A percentile compares a stretch with the other conserved stretches of the same genome.
These are phyloP conservation scores for Temnothorax longispinosus DNA, from an alignment of 1,140 invertebrate genomes.

Conservation along the genomic window DNA sequence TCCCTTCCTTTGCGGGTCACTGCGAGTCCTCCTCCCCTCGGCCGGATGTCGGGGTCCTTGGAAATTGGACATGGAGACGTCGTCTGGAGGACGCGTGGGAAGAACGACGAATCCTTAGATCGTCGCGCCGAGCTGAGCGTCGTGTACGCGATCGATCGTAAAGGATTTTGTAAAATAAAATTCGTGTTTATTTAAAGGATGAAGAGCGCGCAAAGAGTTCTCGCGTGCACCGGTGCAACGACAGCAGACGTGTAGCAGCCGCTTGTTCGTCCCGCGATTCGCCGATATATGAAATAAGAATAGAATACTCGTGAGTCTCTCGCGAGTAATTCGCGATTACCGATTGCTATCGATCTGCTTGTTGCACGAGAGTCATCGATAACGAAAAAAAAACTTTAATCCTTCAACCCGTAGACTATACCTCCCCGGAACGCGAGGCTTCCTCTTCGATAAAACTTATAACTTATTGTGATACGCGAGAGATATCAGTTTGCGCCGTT, in stretches of 20 bases:
- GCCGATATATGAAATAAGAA: not conserved
- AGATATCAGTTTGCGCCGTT: not conserved
- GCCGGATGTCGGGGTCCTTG: slow-evolving; percentile 6
- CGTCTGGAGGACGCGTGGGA: not conserved
- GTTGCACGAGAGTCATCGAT: not conserved
- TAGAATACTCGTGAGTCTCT: not conserved
- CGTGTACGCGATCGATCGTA: not conserved
- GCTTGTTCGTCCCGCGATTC: no score
- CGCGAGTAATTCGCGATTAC: not conserved
- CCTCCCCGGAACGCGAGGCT: not conserved
- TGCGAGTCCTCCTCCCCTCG: not conserved
- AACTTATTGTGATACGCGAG: slow-evolving; percentile 49
- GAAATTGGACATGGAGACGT: not conserved
- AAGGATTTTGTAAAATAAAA: not conserved
- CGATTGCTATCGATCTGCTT: not conserved
- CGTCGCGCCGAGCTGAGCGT: not conserved
- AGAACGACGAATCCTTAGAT: not conserved
- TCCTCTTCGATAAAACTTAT: slow-evolving; percentile 23
- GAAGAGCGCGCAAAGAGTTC: not conserved
- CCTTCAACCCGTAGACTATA: slow-evolving; percentile 24
- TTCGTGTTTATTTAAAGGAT: not conserved
- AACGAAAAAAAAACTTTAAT: slow-evolving; percentile 4
- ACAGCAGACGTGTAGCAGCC: not conserved
- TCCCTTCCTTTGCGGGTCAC: not conserved
- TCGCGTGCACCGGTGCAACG: not conserved